phyloP scores from a whole-genome alignment of 2,113 vertebrate species.

The Chiloscyllium plagiosum region DNA sequence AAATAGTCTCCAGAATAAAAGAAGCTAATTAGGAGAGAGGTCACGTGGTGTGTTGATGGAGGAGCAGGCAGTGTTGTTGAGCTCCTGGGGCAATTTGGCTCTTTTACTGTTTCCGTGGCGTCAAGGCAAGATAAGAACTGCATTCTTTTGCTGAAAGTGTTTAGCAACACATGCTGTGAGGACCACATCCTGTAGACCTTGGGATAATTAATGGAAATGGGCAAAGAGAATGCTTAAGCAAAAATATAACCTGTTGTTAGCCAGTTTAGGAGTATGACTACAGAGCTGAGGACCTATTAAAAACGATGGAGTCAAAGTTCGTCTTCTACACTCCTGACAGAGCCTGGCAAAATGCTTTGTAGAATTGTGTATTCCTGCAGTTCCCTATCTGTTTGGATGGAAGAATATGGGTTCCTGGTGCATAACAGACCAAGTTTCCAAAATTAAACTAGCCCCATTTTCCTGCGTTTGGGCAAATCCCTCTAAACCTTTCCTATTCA shows the following conservation, averaged over 20 bases:
- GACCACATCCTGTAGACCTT: background rate
- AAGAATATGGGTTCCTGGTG: background rate
- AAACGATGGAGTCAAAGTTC: background rate
- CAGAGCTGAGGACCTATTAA: background rate
- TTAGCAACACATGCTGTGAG: background rate
- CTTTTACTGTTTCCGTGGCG: background rate
- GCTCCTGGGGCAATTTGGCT: conserved; percentile 23
- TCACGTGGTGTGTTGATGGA: conserved; percentile 22
- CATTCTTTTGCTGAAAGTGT: conserved; percentile 25
- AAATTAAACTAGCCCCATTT: no score
- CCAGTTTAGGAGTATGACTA: background rate
- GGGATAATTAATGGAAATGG: conserved; percentile 5
- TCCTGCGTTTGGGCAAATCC: no score
- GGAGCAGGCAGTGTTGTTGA: background rate
- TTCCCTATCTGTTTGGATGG: background rate
- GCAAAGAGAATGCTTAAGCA: background rate
- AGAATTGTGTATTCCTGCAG: background rate
- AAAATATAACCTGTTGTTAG: background rate
- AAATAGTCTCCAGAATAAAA: conserved; percentile 32
- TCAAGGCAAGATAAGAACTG: background rate
- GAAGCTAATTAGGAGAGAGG: conserved; percentile 25
- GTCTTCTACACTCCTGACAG: no score
- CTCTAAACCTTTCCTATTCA: no score
- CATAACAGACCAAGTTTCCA: no score
- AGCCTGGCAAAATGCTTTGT: background rate